Percentiles rank a stretch among this genome's conserved stretches.
These are phyloP conservation scores for Tetramorium parvispinum DNA, from an alignment of 1,140 invertebrate genomes.

Conservation along the genomic window DNA sequence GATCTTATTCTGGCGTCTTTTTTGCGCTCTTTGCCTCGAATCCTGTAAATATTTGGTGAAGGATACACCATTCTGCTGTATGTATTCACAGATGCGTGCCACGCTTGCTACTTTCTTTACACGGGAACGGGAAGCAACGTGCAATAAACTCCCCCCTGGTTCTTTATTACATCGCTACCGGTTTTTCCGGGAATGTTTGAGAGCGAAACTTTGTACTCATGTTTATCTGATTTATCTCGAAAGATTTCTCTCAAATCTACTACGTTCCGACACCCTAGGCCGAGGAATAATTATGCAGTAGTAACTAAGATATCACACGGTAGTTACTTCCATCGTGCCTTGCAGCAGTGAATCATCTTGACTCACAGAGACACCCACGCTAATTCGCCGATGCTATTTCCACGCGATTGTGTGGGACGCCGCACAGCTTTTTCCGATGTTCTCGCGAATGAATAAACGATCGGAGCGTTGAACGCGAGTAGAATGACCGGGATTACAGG, in stretches of 20 bases:
- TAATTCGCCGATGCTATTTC: constrained; percentile 63
- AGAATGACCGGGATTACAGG: constrained; percentile 74
- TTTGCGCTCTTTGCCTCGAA: constrained; percentile 30
- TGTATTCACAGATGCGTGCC: constrained; percentile 7
- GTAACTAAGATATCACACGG: constrained; percentile 22
- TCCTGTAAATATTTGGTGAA: constrained; percentile 37
- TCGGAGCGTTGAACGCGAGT: constrained; percentile 65
- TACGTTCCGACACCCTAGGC: neutral
- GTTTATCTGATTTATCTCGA: neutral
- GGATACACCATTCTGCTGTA: neutral
- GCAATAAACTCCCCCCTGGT: neutral
- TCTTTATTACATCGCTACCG: neutral
- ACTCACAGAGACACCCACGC: constrained; percentile 63
- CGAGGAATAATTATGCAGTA: neutral
- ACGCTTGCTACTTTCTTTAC: constrained; percentile 14
- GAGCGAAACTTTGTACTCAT: neutral
- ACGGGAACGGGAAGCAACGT: neutral
- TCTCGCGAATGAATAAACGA: constrained; percentile 73
- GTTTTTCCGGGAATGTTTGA: constrained; percentile 2
- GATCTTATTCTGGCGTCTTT: neutral
- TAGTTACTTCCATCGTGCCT: neutral
- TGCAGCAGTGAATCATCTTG: constrained; percentile 41
- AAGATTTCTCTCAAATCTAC: neutral
- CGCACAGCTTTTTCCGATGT: constrained; percentile 42
- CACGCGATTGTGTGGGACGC: constrained; percentile 62